Evolutionary conservation across 2,113 vertebrate genomes (phyloP), one percentile per base, ranked within the genome.

Genomic region (Crocuta crocuta): DNA sequence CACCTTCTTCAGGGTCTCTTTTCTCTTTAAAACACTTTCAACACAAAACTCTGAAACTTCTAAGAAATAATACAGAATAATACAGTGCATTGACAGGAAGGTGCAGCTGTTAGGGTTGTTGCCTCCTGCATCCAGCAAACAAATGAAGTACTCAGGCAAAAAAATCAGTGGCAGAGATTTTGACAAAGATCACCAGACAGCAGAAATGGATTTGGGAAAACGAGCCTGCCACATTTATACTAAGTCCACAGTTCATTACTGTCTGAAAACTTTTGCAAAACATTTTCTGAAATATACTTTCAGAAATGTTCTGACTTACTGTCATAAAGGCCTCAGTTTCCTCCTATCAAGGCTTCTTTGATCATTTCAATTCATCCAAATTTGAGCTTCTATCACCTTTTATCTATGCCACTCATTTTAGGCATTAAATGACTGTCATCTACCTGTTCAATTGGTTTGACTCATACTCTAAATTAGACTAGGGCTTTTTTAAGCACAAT

Each of bases 231-330:
- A 80, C 24, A 90, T 39, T 73, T 83, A 53, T 70, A 66, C 35
- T 83, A 65, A 84, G 78, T 92, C 92, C 84, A 94, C 78, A 84
- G 78, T 92, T 93, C 84, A 94, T 81, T 81, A 90, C 48, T 91
- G n/a, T 50, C 33, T 73, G 63, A 88, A 85, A 89, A 89, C 15
- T 82, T 96, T 15, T 91, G 55, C 35, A 94, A 87, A 95, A 55
- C 50, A 78, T 83, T 88, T 92, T 90, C 78, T 87, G 84, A 87
- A 83, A 82, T 79, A 55, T 65, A 90, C 63, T 90, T 89, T 92
- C 79, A 81, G 35, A 84, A 95, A 76, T 79, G 35, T 81, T 83
- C 35, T 78, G 26, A 88, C 12, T 33, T 48, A 35, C 26, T 90
- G 16, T 55, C 2, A 61, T 61, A 89, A 88, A 68, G 87, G 13